These are phyloP conservation scores for Plodia interpunctella DNA, from an alignment of 1,140 invertebrate genomes.

Conservation along the genomic window DNA sequence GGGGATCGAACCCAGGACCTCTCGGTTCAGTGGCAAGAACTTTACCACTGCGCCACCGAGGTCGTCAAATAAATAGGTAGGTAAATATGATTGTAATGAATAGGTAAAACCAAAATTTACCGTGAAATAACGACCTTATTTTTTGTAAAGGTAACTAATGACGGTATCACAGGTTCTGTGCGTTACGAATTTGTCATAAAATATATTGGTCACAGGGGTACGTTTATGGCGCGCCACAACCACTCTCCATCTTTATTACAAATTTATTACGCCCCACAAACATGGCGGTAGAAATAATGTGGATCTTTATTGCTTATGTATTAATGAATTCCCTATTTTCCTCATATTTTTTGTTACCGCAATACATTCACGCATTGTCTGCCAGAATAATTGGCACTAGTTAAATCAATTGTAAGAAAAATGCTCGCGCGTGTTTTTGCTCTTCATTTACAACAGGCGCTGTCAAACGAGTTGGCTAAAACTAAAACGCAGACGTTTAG, in stretches of 20 bases:
- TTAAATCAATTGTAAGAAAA: constrained; percentile 10
- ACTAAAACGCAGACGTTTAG: constrained; percentile 12
- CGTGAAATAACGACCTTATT: background rate
- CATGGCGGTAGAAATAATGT: constrained; percentile 36
- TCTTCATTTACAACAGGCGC: constrained; percentile 27
- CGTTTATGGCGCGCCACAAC: constrained; percentile 26
- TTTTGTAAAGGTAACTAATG: background rate
- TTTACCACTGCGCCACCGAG: no score
- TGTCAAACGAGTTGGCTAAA: background rate
- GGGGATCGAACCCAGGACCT: no score
- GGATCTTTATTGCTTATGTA: constrained; percentile 52
- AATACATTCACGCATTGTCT: background rate
- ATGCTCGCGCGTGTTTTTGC: constrained; percentile 13
- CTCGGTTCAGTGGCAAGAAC: no score
- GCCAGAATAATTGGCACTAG: constrained; percentile 8
- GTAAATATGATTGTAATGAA: no score
- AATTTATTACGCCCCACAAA: constrained; percentile 50
- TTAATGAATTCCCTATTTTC: constrained; percentile 46
- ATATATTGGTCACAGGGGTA: constrained; percentile 22
- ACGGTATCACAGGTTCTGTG: constrained; percentile 6
- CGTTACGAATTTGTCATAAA: constrained; percentile 29
- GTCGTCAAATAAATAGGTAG: no score
- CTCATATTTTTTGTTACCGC: constrained; percentile 10
- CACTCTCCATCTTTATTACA: constrained; percentile 44
- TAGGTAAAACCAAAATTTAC: no score